Conservation (phyloP, 2,888 invertebrate genomes). For the Halictus ligatus region DNA sequence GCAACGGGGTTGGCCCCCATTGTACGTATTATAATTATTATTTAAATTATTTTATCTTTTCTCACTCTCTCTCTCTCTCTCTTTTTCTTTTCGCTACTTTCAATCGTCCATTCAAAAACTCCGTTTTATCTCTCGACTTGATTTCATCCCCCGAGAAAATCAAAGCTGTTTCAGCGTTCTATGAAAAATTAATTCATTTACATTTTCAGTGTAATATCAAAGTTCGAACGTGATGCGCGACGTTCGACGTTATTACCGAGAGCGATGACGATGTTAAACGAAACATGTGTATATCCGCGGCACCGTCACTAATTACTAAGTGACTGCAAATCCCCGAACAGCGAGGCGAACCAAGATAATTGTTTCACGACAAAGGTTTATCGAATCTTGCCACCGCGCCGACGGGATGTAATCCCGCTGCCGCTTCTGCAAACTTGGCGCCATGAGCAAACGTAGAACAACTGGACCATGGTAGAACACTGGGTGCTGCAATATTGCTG, state of each 20-base stretch:
- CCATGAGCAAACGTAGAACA: constrained; percentile 31
- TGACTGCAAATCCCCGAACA: constrained; percentile 29
- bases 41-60: background rate
- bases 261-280: constrained; percentile 14
- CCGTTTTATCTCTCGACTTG: background rate
- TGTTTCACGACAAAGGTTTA: constrained; percentile 45
- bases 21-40: background rate
- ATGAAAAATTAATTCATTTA: background rate
- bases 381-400: constrained; percentile 38
- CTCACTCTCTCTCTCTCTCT: background rate
- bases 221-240: background rate
- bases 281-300: constrained; percentile 18
- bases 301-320: constrained; percentile 39
- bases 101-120: background rate
- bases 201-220: background rate
- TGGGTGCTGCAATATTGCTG: background rate
- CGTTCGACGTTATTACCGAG: background rate
- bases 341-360: constrained; percentile 40
- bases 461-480: background rate
- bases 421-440: constrained; percentile 40
- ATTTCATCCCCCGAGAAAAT: background rate
- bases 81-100: background rate
- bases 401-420: constrained; percentile 47
- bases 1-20: background rate
- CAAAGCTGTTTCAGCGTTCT: background rate